Conservation (phyloP, 2,888 invertebrate species). For the Tipula unca region DNA sequence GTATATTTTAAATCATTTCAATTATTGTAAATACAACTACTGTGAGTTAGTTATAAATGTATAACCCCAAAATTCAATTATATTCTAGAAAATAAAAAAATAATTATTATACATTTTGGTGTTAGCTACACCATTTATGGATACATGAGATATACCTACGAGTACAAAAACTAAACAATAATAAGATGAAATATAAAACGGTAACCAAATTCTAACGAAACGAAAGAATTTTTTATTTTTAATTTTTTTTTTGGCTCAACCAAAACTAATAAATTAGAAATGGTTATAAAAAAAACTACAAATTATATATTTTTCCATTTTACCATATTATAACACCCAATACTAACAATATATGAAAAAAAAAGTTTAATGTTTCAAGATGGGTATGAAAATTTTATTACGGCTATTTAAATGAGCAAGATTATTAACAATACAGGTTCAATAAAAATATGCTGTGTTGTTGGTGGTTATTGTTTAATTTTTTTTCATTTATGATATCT, state of each 20-base stretch:
- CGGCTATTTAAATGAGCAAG: background rate
- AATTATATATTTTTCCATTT: background rate
- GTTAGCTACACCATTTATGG: background rate
- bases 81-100: background rate
- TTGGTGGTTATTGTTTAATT: background rate
- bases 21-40: background rate
- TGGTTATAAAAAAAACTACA: background rate
- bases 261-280: conserved; percentile 8
- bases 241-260: background rate
- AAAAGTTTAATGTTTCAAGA: background rate
- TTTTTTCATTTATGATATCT: background rate
- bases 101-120: background rate
- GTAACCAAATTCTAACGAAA: background rate
- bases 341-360: background rate
- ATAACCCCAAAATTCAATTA: background rate
- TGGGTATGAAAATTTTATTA: background rate
- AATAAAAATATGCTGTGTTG: background rate
- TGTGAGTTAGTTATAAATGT: background rate
- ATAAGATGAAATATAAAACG: background rate
- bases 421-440: background rate
- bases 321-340: background rate
- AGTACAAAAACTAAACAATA: background rate
- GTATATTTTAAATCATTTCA: conserved; percentile 10
- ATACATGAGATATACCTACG: too few relatives aligned
- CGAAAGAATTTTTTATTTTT: background rate